phyloP scores from a whole-genome alignment of 2,113 vertebrate species.

The Syrmaticus mikado region DNA sequence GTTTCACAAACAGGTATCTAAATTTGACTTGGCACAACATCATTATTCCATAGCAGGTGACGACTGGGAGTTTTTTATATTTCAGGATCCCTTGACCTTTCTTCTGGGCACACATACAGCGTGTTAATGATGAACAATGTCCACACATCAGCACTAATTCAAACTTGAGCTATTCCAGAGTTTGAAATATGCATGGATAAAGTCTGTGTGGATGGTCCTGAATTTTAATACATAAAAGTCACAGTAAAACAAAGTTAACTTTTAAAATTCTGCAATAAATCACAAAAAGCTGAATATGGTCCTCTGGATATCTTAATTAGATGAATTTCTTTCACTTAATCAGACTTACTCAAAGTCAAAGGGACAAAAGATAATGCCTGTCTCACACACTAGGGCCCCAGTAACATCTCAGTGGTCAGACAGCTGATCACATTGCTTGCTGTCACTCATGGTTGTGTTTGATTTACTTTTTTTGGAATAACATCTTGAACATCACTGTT shows the following conservation, averaged over 20 bases:
- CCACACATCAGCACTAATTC: constrained; percentile 77
- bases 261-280: constrained; percentile 73
- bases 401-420: not conserved
- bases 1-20: constrained; percentile 10
- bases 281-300: constrained; percentile 66
- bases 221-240: constrained; percentile 75
- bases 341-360: constrained; percentile 62
- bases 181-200: constrained; percentile 76
- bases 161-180: constrained; percentile 71
- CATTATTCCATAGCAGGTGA: constrained; percentile 58
- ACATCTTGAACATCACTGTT: not conserved
- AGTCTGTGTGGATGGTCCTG: constrained; percentile 68
- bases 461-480: not conserved
- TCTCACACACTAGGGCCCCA: not conserved
- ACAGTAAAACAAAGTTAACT: constrained; percentile 76
- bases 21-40: not conserved
- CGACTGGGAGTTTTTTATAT: constrained; percentile 37
- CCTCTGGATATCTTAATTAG: constrained; percentile 70
- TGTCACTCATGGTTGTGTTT: constrained; percentile 3
- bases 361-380: constrained; percentile 29
- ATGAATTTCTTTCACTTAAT: constrained; percentile 67
- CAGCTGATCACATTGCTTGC: not conserved
- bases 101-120: constrained; percentile 63
- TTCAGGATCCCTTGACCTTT: constrained; percentile 73
- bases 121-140: constrained; percentile 76